Percentiles rank a stretch among this genome's conserved stretches.
phyloP scores from a whole-genome alignment of 2,797 vertebrate species.

The Mormyrops attenuatus region DNA sequence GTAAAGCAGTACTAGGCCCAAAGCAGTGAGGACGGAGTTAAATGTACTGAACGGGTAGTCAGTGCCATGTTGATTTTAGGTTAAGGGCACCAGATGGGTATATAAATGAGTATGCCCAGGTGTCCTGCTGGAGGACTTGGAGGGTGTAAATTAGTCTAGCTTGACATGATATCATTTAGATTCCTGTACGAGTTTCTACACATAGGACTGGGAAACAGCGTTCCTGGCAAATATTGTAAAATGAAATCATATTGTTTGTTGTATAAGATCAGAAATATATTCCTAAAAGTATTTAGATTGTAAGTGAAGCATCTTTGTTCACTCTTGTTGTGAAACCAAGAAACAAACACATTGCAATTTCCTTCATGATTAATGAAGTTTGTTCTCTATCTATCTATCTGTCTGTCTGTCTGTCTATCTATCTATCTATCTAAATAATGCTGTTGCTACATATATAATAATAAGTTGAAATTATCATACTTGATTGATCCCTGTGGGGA shows the following conservation, averaged over 20 bases:
- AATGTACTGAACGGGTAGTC: not conserved
- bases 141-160: conserved; percentile 12
- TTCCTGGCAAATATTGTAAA: not conserved
- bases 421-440: not conserved
- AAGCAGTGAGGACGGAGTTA: not conserved
- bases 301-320: not conserved
- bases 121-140: not conserved
- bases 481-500: not conserved
- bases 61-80: not conserved
- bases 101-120: not conserved
- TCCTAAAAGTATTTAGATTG: not conserved
- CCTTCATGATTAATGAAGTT: not conserved
- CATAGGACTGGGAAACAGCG: not conserved
- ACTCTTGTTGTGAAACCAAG: not conserved
- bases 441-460: not conserved
- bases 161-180: not conserved
- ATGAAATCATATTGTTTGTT: not conserved
- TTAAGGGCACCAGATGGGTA: conserved; percentile 2
- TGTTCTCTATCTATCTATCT: not conserved
- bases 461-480: not conserved
- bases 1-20: not conserved
- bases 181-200: not conserved
- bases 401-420: not conserved
- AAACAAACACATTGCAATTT: not conserved
- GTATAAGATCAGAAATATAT: not conserved